Evolutionary conservation across 92 coral and sea anemone genomes (phyloP), one percentile per base, ranked within the genome.

Genomic region (Hydrozoanthus gracilis): DNA sequence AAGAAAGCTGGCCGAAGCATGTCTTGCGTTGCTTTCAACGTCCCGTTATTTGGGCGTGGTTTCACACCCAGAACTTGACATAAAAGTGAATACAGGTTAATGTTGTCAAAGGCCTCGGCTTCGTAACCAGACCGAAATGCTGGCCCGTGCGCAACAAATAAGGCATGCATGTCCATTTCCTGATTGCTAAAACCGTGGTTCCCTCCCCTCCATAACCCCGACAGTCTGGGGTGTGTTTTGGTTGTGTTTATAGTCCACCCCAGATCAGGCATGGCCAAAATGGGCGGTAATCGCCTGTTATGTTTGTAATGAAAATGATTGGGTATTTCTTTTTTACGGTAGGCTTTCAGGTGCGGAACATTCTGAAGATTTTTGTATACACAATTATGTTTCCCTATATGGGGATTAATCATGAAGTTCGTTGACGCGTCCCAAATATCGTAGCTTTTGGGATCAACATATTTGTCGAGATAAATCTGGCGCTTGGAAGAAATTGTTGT

Each of bases 111-210:
- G 4, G 95, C 87, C 14, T 83, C 51, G 3, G 95, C 90, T 39
- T 62, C 62, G 85, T 84, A 92, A 55, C 93, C 92, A 47, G 88
- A 49, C 84, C 94, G 92, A 62, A 96, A 96, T 51, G 95, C 92
- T 5, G 99, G 99, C 2, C 99, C 99, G 16, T 91, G 93, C 6
- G 99, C 99, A 4, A 95, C 82, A 62, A 96, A 96, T 82, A 96
- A 90, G 3, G 99, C 98, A 49, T 91, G 88, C 99, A 96, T 95
- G 15, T 92, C 88, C 71, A 86, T 62, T 35, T 87, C 51, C 12
- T 86, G 83, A 14, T 89, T 94, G 15, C 58, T 87, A 83, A 88
- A 96, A 10, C 93, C 91, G 76, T 96, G 95, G 0, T 83, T 91
- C 0, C 98, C 96, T 44, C 73, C 73, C 16, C 78, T 48, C 85